Percentiles rank a stretch among this genome's conserved stretches.
These are phyloP conservation scores for Chironomus tepperi DNA, from an alignment of 1,140 invertebrate genomes.

Conservation along the genomic window DNA sequence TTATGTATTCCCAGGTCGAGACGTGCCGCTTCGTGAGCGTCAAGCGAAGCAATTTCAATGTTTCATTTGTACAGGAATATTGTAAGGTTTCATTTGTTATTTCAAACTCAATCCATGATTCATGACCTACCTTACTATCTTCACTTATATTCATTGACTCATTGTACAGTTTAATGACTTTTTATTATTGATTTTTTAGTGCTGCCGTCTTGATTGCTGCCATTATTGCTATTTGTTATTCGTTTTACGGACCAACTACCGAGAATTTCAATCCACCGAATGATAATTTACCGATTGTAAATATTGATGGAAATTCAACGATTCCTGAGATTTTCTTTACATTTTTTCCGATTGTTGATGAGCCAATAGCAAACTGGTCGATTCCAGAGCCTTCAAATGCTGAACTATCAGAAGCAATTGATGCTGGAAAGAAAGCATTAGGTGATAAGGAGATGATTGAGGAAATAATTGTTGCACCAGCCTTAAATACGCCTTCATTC, in stretches of 20 bases:
- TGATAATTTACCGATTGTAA: constrained; percentile 5
- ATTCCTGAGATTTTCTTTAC: constrained; percentile 30
- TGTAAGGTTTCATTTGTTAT: constrained; percentile 46
- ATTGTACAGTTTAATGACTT: constrained; percentile 4
- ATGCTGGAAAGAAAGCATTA: constrained; percentile 48
- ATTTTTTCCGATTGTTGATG: constrained; percentile 31
- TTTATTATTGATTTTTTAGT: constrained; percentile 2
- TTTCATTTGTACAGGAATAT: constrained; percentile 51
- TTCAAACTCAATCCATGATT: neutral
- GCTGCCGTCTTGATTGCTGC: neutral
- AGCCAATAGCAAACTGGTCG: constrained; percentile 33
- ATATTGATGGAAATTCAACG: neutral
- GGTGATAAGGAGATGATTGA: constrained; percentile 46
- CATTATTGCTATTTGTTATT: neutral
- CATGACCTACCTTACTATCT: neutral
- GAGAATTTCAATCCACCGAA: neutral
- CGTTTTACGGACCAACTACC: neutral
- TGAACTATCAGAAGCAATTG: constrained; percentile 41
- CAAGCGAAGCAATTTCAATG: constrained; percentile 59
- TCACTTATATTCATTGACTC: constrained; percentile 6
- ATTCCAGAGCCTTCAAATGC: constrained; percentile 30
- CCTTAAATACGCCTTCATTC: constrained; percentile 50
- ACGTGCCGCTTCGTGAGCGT: constrained; percentile 47
- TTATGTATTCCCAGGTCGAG: constrained; percentile 53
- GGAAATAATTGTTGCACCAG: constrained; percentile 40